These are phyloP conservation scores for Phyllostomus discolor DNA, from an alignment of 2,113 vertebrate genomes.

Conservation along the genomic window DNA sequence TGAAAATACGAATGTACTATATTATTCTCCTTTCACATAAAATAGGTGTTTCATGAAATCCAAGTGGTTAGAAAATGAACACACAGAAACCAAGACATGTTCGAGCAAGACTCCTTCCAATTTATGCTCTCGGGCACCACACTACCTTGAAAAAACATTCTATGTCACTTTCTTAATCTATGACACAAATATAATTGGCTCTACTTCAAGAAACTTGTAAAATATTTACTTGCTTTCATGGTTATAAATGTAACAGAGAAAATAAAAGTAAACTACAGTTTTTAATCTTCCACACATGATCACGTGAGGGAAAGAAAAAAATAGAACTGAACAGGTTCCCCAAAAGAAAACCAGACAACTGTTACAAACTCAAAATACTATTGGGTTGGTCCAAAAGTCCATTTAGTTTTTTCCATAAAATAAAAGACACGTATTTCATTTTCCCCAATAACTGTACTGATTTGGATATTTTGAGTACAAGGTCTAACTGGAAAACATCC, in stretches of 20 bases:
- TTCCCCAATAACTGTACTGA: too few species aligned
- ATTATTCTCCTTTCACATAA: slow-evolving; percentile 16
- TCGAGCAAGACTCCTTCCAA: background rate
- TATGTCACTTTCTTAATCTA: background rate
- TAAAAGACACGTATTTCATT: too few species aligned
- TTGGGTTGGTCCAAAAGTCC: too few species aligned
- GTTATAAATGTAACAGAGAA: background rate
- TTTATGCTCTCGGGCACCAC: background rate
- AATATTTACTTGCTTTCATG: slow-evolving; percentile 23
- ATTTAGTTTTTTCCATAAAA: too few species aligned
- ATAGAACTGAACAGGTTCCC: background rate
- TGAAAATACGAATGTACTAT: background rate
- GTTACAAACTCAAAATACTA: background rate
- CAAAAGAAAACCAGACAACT: background rate
- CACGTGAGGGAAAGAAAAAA: background rate
- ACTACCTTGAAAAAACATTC: background rate
- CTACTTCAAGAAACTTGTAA: background rate
- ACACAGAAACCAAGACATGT: background rate
- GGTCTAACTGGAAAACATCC: too few species aligned
- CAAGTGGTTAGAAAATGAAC: slow-evolving; percentile 29
- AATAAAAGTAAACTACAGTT: slow-evolving; percentile 24
- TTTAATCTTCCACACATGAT: background rate
- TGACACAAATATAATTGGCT: background rate
- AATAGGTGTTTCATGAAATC: background rate
- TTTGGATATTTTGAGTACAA: too few species aligned